phyloP scores from a whole-genome alignment of 2,888 invertebrate genomes.

The Deilephila porcellus region DNA sequence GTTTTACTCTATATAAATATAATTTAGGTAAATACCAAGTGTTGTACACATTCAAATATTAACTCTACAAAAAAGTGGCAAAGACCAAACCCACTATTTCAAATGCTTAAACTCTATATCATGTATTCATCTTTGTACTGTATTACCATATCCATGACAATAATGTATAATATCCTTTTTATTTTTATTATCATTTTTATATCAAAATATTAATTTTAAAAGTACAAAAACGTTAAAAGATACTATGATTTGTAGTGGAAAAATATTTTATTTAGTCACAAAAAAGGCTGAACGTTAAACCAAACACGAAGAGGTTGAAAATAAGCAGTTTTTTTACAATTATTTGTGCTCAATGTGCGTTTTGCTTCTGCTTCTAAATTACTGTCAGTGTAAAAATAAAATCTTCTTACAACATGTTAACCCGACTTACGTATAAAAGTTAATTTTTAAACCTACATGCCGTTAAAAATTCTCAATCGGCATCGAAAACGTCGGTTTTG shows the following conservation, averaged over 20 bases:
- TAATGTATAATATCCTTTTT: conserved; percentile 17
- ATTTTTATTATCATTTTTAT: conserved; percentile 19
- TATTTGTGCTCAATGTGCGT: conserved; percentile 70
- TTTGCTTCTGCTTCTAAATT: conserved; percentile 56
- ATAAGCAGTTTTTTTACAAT: conserved; percentile 11
- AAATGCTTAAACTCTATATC: conserved; percentile 15
- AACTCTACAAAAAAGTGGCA: conserved; percentile 34
- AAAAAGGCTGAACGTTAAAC: conserved; percentile 8
- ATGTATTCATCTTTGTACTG: conserved; percentile 22
- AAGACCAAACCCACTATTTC: conserved; percentile 30
- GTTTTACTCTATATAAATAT: conserved; percentile 12
- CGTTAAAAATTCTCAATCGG: conserved; percentile 28
- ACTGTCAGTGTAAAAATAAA: conserved; percentile 72
- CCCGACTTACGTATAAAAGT: conserved; percentile 73
- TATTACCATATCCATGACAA: conserved; percentile 18
- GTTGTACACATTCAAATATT: conserved; percentile 19
- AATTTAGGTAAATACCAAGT: conserved; percentile 11
- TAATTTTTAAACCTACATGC: conserved; percentile 51
- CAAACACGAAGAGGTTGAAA: conserved; percentile 4
- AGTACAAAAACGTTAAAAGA: conserved; percentile 21
- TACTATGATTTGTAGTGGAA: conserved; percentile 21
- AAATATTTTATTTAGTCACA: conserved; percentile 19
- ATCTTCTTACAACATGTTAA: conserved; percentile 65
- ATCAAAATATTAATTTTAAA: conserved; percentile 26
- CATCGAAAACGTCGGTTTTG: conserved; percentile 49